These are phyloP conservation scores for Zosterops pallidus DNA, from an alignment of 2,113 vertebrate genomes.

Conservation along the genomic window DNA sequence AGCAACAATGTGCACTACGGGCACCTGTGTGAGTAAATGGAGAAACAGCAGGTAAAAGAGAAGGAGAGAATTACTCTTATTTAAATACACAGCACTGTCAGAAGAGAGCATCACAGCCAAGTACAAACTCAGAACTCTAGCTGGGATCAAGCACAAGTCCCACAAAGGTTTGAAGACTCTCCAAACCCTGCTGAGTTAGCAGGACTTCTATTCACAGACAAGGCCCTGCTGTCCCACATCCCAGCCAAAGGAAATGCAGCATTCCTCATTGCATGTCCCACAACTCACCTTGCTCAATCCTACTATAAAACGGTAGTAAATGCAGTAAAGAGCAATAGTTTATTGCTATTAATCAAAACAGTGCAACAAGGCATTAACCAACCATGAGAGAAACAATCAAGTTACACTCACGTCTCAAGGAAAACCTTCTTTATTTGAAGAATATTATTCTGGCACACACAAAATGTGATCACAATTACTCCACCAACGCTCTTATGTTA, in stretches of 20 bases:
- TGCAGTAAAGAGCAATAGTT: neutral
- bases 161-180: rapidly evolving
- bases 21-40: rapidly evolving
- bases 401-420: neutral
- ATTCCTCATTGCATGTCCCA: neutral
- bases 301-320: neutral
- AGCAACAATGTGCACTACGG: neutral
- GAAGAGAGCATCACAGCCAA: neutral
- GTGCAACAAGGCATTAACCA: neutral
- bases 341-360: neutral
- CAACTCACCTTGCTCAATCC: neutral
- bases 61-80: neutral
- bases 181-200: neutral
- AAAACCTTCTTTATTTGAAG: neutral
- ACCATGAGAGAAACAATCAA: neutral
- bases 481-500: neutral
- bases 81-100: rapidly evolving
- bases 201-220: rapidly evolving
- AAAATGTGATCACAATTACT: neutral
- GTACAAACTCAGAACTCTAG: neutral
- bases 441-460: neutral
- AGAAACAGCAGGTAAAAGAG: neutral
- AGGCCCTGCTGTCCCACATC: neutral
- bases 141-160: neutral
- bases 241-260: neutral